Evolutionary conservation across 2,888 invertebrate genomes (phyloP).

Genomic region (Unio pictorum): DNA sequence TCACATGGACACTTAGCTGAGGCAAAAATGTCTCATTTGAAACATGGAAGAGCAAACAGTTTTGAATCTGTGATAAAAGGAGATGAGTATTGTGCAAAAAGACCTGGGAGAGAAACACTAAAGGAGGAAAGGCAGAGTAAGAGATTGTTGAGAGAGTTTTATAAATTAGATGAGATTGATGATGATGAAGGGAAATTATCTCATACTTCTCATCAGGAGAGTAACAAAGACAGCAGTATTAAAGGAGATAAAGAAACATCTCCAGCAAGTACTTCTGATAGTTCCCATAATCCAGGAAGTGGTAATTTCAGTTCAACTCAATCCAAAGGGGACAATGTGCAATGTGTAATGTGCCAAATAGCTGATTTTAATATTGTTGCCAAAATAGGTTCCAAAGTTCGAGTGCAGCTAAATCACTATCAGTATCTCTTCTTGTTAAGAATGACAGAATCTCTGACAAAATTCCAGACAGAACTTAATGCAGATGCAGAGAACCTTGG

Average conservation of each 20-base stretch:
- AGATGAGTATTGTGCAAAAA: not conserved
- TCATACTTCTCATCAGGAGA: not conserved
- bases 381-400: constrained; percentile 87
- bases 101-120: constrained; percentile 3
- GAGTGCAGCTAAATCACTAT: constrained; percentile 93
- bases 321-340: constrained; percentile 30
- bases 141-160: constrained; percentile 42
- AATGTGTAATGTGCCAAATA: constrained; percentile 66
- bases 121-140: constrained; percentile 2
- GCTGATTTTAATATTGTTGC: constrained; percentile 83
- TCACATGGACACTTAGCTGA: not conserved
- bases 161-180: constrained; percentile 29
- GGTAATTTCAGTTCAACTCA: constrained; percentile 34
- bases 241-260: constrained; percentile 5
- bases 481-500: constrained; percentile 76
- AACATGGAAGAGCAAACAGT: not conserved
- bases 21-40: not conserved
- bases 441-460: constrained; percentile 81
- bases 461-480: constrained; percentile 57
- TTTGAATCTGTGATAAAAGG: not conserved
- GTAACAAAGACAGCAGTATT: not conserved
- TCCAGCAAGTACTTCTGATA: constrained; percentile 1
- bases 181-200: constrained; percentile 9
- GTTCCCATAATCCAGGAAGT: too few relatives aligned
- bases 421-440: constrained; percentile 91